phyloP scores from a whole-genome alignment of 2,888 invertebrate genomes.

The Cantharis lateralis region DNA sequence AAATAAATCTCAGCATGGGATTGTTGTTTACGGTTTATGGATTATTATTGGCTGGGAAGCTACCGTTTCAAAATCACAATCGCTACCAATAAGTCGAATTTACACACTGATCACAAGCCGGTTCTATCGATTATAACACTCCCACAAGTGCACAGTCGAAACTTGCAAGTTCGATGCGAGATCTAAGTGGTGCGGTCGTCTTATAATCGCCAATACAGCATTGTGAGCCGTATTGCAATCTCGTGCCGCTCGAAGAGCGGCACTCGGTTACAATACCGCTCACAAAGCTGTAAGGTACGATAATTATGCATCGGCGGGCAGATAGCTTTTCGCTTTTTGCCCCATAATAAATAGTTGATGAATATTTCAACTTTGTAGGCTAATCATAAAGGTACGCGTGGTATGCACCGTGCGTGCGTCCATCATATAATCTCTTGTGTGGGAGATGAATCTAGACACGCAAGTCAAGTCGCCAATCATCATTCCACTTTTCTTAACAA shows the following conservation, averaged over 20 bases:
- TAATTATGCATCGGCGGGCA: conserved; percentile 3
- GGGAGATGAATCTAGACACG: conserved; percentile 42
- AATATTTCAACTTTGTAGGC: conserved; percentile 35
- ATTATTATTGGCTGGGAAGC: background rate
- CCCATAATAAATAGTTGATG: conserved; percentile 40
- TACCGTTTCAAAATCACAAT: background rate
- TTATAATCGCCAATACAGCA: no score
- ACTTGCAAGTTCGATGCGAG: no score
- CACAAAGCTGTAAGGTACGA: no score
- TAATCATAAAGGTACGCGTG: conserved; percentile 42
- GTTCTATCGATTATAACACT: no score
- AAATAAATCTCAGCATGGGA: conserved; percentile 16
- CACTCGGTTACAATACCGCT: no score
- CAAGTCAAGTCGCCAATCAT: conserved; percentile 40
- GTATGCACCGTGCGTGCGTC: conserved; percentile 44
- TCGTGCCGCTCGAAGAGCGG: no score
- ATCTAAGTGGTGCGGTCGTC: no score
- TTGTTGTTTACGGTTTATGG: background rate
- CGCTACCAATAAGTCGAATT: background rate
- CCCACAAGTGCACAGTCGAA: no score
- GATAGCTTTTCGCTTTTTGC: conserved; percentile 7
- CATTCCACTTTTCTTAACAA: conserved; percentile 42
- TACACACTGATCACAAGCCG: background rate
- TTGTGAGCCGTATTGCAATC: no score
- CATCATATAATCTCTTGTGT: conserved; percentile 38